Percentiles rank a stretch among this genome's conserved stretches.
phyloP scores from a whole-genome alignment of 2,888 invertebrate species.

The Mycalesis mineus region DNA sequence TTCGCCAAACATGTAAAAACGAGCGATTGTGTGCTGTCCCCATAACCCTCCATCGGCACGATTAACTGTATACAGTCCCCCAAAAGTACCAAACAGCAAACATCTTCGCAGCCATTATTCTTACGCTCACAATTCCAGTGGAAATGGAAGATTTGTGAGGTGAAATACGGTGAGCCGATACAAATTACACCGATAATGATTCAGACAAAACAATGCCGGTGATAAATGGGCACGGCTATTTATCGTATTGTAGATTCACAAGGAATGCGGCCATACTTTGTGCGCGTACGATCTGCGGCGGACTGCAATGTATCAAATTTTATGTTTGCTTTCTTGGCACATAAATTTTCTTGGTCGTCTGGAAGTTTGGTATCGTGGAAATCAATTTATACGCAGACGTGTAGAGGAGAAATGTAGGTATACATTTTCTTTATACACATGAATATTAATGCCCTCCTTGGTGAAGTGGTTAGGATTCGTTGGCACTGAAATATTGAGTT shows the following conservation, averaged over 20 bases:
- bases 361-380: background rate
- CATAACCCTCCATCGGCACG: background rate
- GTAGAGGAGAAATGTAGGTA: background rate
- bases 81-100: background rate
- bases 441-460: too few species aligned
- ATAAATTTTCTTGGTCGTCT: slow-evolving; percentile 5
- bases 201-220: slow-evolving; percentile 36
- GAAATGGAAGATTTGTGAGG: slow-evolving; percentile 27
- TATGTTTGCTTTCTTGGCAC: slow-evolving; percentile 34
- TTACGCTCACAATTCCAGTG: slow-evolving; percentile 18
- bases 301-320: slow-evolving; percentile 63
- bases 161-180: slow-evolving; percentile 32
- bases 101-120: slow-evolving; percentile 12
- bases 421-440: background rate
- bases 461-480: too few species aligned
- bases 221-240: slow-evolving; percentile 34
- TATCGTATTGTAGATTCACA: slow-evolving; percentile 29
- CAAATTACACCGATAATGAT: slow-evolving; percentile 36
- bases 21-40: too few species aligned
- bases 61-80: slow-evolving; percentile 1
- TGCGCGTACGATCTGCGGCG: slow-evolving; percentile 34
- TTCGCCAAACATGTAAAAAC: too few species aligned
- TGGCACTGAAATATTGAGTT: too few species aligned
- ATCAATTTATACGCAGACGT: background rate
- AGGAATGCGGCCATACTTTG: slow-evolving; percentile 29